Conservation (phyloP, 2,113 vertebrate species). For the Callionymus lyra region DNA sequence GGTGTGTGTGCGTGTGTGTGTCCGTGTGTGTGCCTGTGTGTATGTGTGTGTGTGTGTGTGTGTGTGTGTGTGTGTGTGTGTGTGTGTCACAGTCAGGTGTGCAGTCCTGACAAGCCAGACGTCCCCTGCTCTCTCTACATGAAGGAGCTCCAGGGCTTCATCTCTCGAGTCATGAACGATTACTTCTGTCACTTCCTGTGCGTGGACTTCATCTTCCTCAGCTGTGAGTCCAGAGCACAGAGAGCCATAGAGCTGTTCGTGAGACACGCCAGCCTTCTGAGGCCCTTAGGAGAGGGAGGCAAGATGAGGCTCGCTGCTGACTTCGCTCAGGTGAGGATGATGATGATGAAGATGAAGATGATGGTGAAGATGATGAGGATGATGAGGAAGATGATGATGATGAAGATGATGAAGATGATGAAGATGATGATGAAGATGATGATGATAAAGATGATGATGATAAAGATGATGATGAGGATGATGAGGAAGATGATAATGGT, state of each 20-base stretch:
- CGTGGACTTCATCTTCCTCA: constrained; percentile 86
- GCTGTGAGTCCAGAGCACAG: constrained; percentile 81
- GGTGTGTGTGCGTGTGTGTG: neutral
- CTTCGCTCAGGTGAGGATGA: constrained; percentile 82
- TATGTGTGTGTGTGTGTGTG: neutral
- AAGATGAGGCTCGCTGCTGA: constrained; percentile 92
- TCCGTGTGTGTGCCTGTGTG: neutral
- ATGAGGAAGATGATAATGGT: too few relatives aligned
- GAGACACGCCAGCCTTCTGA: constrained; percentile 82
- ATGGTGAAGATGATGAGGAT: too few relatives aligned
- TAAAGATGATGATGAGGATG: too few relatives aligned
- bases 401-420: too few relatives aligned
- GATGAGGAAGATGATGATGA: too few relatives aligned
- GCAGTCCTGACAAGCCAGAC: constrained; percentile 74
- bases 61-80: neutral
- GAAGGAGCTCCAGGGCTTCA: constrained; percentile 95
- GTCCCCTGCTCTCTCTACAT: constrained; percentile 93
- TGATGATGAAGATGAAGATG: neutral
- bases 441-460: too few relatives aligned
- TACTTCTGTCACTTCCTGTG: constrained; percentile 92
- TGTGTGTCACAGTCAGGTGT: constrained; percentile 64
- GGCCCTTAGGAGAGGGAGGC: constrained; percentile 85
- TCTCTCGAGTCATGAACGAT: constrained; percentile 83
- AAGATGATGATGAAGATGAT: too few relatives aligned
- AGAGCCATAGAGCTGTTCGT: constrained; percentile 86